Base-by-base conservation (phyloP, 2,113 vertebrate genomes). In the Hymenochirus boettgeri region DNA sequence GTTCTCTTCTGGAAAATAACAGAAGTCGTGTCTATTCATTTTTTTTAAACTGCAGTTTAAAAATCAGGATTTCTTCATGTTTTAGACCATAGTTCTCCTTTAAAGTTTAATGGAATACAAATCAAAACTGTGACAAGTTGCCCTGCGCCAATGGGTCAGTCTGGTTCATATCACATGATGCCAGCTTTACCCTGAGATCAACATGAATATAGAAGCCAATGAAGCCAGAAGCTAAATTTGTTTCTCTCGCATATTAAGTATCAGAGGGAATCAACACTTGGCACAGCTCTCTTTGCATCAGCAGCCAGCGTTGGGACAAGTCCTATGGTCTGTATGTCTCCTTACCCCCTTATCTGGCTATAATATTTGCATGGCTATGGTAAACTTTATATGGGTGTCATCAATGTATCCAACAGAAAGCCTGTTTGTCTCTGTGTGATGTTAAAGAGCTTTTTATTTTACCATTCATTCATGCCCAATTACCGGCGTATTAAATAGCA, bases 181-280 rank as follows among this genome's bases (percentile, higher is more conserved):
- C 82, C 86, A 57, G 70, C 78, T 4, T 35, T 10, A 19, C 72
- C 23, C 71, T 61, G 60, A 63, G 80, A 55, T 70, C 71, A 81
- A 85, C 83, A 82, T 52, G 71, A 87, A 92, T 83, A 85, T 73
- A 61, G 7, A 75, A 55, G 37, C 2, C 53, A 70, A 73, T 81
- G 73, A 79, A 80, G 88, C 78, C 73, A 82, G 85, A 10, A 56
- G 88, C 90, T 82, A 91, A 91, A 88, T 92, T 92, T 90, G 89
- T 91, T 85, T 77, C 75, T 83, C 77, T 78, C 73, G 77, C 83
- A 73, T 86, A 82, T 89, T 79, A 73, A 86, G 82, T 60, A 78
- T 85, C 75, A 89, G 71, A 26, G 74, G 7, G 71, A 70, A 54
- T 57, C 78, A 75, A 70, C 79, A 62, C 75, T 71, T 56, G 5